Evolutionary conservation across 1,140 invertebrate species (phyloP).

Genomic region (Mizuhopecten yessoensis): DNA sequence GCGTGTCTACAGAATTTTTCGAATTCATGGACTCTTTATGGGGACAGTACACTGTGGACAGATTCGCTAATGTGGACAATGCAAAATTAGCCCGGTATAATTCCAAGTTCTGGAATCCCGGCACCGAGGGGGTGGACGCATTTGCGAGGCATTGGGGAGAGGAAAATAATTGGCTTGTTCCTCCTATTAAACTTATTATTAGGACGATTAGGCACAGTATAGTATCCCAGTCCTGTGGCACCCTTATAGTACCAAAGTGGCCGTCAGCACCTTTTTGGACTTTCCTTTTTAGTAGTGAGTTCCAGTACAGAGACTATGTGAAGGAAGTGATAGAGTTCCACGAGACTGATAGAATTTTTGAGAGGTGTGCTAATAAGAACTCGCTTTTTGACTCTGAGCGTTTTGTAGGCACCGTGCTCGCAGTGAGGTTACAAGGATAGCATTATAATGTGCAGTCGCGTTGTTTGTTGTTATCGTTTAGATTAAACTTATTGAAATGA

Average conservation of each 20-base stretch:
- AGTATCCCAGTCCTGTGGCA: neutral
- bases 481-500: neutral
- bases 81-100: constrained; percentile 41
- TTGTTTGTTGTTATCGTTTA: no score
- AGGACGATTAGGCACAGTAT: constrained; percentile 23
- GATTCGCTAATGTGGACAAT: constrained; percentile 54
- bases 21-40: constrained; percentile 36
- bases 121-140: neutral
- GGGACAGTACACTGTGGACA: constrained; percentile 51
- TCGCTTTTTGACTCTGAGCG: constrained; percentile 8
- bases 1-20: constrained; percentile 47
- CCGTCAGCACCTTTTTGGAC: constrained; percentile 48
- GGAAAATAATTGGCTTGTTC: constrained; percentile 55
- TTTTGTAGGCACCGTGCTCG: constrained; percentile 35
- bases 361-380: constrained; percentile 43
- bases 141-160: constrained; percentile 43
- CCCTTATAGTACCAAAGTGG: constrained; percentile 51
- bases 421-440: constrained; percentile 40
- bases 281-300: neutral
- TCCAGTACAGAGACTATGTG: neutral
- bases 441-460: no score
- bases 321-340: constrained; percentile 47
- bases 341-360: constrained; percentile 37
- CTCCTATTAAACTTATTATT: constrained; percentile 42
- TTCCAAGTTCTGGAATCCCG: constrained; percentile 51